Evolutionary conservation across 2,113 vertebrate species (phyloP), one percentile per base, ranked within the genome.

Genomic region (Nyctibius bracteatus): DNA sequence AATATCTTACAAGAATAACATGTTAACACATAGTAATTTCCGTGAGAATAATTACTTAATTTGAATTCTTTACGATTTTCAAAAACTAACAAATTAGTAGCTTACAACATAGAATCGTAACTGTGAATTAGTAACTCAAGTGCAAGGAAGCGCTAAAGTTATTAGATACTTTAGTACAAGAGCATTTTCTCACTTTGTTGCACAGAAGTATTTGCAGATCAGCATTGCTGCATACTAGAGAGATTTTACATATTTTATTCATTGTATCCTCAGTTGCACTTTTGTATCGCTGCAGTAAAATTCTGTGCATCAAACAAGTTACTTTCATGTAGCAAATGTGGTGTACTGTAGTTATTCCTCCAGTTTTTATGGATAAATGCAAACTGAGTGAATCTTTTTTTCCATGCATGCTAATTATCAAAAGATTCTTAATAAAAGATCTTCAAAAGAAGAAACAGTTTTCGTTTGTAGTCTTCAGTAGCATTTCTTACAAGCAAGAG

Each of bases 361-460:
- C 71, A 94, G 82, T 96, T 98, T 96, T 97, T 95, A 96, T 88
- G 90, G 81, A 89, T 91, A 96, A 97, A 86, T 93, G 98, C 98
- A 98, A 98, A 98, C 98, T 98, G 98, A 98, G 98, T 98, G 98
- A 98, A 98, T 97, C 78, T 92, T 95, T 97, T 63, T 98, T 98
- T 97, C 98, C 98, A 98, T 98, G 87, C 39, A 13, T 86, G 61
- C 89, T 67, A 68, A 73, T 71, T 54, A 59, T 12, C 22, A 54
- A 30, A 41, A 74, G 19, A 35, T 31, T 81, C 44, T 77, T 54
- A 73, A 12, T 71, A 43, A 46, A 27, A 87, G 16, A 54, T 54
- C 8, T 28, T 74, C 12, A 39, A 57, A 86, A 72, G 57, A 70
- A 58, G n/a, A 77, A 78, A 57, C 2, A 0, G 0, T 46, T 86